A percentile compares a stretch with the other conserved stretches of the same genome.
phyloP scores from a whole-genome alignment of 2,888 invertebrate species.

The Spilosoma lubricipeda region DNA sequence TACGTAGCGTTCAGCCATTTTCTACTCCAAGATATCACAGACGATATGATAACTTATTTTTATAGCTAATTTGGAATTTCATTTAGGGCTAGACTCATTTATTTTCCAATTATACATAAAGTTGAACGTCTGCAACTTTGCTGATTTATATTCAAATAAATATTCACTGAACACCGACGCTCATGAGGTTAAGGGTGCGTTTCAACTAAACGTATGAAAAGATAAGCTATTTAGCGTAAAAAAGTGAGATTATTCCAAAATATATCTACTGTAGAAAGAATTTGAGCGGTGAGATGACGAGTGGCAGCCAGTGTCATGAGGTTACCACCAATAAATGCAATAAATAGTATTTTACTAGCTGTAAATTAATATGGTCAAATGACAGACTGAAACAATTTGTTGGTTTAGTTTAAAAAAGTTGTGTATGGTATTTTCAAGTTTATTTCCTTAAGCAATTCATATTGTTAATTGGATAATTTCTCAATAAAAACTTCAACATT shows the following conservation, averaged over 20 bases:
- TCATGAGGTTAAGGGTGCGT: not conserved
- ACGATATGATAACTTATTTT: slow-evolving; percentile 38
- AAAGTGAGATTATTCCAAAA: not conserved
- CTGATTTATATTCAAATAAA: not conserved
- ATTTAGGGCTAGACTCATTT: slow-evolving; percentile 20
- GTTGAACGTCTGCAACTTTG: not conserved
- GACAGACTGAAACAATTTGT: no score
- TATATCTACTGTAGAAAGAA: not conserved
- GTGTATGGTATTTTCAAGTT: no score
- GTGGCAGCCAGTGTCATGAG: no score
- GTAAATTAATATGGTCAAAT: no score
- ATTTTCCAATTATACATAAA: slow-evolving; percentile 2
- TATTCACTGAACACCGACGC: not conserved
- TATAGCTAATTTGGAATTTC: slow-evolving; percentile 29
- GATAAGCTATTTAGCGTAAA: not conserved
- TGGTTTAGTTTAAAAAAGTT: no score
- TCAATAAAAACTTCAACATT: no score
- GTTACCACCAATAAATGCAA: no score
- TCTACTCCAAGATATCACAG: slow-evolving; percentile 11
- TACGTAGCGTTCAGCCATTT: not conserved
- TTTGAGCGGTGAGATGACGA: not conserved
- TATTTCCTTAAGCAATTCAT: no score
- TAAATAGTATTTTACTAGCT: no score
- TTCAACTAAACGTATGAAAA: not conserved
- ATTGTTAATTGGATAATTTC: no score